A percentile compares a stretch with the other conserved stretches of the same genome.
These are phyloP conservation scores for Plotosus lineatus DNA, from an alignment of 2,113 vertebrate genomes.

Conservation along the genomic window DNA sequence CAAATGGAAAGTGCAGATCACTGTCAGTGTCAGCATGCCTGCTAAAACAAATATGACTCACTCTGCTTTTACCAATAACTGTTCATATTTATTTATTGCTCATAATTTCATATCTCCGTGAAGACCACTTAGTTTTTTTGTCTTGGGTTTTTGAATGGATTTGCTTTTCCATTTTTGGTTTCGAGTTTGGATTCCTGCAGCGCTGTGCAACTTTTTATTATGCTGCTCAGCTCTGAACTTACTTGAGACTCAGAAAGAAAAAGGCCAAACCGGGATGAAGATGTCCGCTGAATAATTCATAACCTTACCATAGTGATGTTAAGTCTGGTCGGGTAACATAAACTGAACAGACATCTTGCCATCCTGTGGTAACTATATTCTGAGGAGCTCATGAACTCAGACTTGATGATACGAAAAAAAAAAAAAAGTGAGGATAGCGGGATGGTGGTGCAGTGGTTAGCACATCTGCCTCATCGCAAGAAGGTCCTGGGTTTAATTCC, in stretches of 20 bases:
- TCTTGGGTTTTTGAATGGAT: neutral
- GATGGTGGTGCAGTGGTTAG: too few relatives aligned
- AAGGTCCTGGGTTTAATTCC: too few relatives aligned
- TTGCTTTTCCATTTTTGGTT: slow-evolving; percentile 39
- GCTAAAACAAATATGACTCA: slow-evolving; percentile 27
- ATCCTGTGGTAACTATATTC: neutral
- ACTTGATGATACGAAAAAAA: too few relatives aligned
- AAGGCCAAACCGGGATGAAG: neutral
- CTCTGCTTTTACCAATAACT: slow-evolving; percentile 5
- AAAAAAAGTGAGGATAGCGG: too few relatives aligned
- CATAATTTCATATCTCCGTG: slow-evolving; percentile 22
- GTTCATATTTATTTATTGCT: slow-evolving; percentile 22
- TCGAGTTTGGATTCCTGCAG: neutral
- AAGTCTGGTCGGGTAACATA: neutral
- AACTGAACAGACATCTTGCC: neutral
- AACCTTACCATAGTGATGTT: neutral
- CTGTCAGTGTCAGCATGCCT: slow-evolving; percentile 11
- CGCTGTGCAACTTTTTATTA: neutral
- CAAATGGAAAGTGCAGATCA: slow-evolving; percentile 17
- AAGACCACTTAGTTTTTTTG: slow-evolving; percentile 14
- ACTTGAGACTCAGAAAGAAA: neutral
- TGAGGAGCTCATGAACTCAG: neutral
- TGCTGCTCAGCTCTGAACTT: slow-evolving; percentile 19
- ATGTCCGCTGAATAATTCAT: neutral
- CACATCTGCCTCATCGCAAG: too few relatives aligned